These are phyloP conservation scores for Urocynchramus pylzowi DNA, from an alignment of 2,113 vertebrate genomes.

Conservation along the genomic window DNA sequence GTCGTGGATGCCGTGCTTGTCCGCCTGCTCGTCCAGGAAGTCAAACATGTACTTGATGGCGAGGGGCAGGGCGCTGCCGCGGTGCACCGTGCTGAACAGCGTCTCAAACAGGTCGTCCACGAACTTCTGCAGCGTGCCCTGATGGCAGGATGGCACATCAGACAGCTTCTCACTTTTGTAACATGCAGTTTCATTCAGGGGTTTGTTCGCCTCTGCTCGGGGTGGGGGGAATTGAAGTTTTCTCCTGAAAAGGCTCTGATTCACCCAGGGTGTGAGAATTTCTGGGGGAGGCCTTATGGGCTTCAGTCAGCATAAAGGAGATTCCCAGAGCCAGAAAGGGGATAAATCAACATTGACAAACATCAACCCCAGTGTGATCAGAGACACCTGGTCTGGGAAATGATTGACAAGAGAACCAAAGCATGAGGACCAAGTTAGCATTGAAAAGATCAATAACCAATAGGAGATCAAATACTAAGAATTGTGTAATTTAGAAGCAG, in stretches of 20 bases:
- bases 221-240: neutral
- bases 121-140: constrained; percentile 98
- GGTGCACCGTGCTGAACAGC: constrained; percentile 95
- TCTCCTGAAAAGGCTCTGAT: neutral
- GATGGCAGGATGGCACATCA: fast-evolving
- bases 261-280: fast-evolving
- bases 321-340: neutral
- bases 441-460: neutral
- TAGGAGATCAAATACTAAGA: fast-evolving
- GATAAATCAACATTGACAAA: neutral
- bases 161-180: fast-evolving
- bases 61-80: constrained; percentile 91
- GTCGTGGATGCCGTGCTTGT: constrained; percentile 93
- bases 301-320: too few relatives aligned
- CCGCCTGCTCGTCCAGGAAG: constrained; percentile 97
- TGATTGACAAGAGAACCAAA: neutral
- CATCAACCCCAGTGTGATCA: neutral
- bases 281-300: neutral
- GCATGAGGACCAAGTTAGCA: neutral
- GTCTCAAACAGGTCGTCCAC: constrained; percentile 98
- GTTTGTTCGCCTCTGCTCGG: too few relatives aligned
- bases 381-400: neutral
- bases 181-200: fast-evolving
- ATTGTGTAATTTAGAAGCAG: neutral
- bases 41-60: constrained; percentile 99